Percentiles rank a stretch among this genome's conserved stretches.
Conservation (phyloP, 2,888 invertebrate genomes). For the Leptinotarsa rubiginosa region DNA sequence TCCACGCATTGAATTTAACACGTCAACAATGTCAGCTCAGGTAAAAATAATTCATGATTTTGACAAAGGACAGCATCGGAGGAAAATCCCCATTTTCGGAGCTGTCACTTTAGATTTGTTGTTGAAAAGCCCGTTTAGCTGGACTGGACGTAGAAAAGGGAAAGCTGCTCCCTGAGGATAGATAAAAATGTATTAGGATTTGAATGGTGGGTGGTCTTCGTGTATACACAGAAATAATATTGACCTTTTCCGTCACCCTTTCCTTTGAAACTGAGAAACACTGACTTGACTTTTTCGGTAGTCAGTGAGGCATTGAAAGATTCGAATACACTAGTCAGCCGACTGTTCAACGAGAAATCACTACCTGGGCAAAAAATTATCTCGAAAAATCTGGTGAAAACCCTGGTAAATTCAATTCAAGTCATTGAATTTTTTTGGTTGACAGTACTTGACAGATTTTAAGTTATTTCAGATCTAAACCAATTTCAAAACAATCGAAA, state of each 20-base stretch:
- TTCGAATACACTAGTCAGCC: slow-evolving; percentile 16
- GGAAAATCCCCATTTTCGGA: slow-evolving; percentile 47
- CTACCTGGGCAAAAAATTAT: too few species aligned
- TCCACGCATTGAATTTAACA: slow-evolving; percentile 15
- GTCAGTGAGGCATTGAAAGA: slow-evolving; percentile 10
- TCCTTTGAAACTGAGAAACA: slow-evolving; percentile 17
- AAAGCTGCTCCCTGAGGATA: slow-evolving; percentile 55
- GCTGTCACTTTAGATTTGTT: slow-evolving; percentile 52
- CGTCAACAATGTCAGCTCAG: slow-evolving; percentile 17
- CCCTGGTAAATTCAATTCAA: too few species aligned
- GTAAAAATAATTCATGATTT: slow-evolving; percentile 26
- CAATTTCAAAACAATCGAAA: too few species aligned
- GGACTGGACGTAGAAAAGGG: slow-evolving; percentile 51
- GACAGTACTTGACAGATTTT: too few species aligned
- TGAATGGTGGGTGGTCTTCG: slow-evolving; percentile 37
- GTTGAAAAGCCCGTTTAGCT: slow-evolving; percentile 43
- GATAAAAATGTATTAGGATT: slow-evolving; percentile 56
- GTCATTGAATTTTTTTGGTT: too few species aligned
- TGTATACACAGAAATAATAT: slow-evolving; percentile 31
- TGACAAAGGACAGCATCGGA: slow-evolving; percentile 46
- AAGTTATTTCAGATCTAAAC: too few species aligned
- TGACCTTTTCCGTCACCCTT: slow-evolving; percentile 36
- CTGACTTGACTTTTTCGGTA: slow-evolving; percentile 6
- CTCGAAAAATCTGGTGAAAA: too few species aligned
- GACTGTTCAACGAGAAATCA: too few species aligned